Evolutionary conservation across 2,797 vertebrate species (phyloP).

Genomic region (Chanos chanos): DNA sequence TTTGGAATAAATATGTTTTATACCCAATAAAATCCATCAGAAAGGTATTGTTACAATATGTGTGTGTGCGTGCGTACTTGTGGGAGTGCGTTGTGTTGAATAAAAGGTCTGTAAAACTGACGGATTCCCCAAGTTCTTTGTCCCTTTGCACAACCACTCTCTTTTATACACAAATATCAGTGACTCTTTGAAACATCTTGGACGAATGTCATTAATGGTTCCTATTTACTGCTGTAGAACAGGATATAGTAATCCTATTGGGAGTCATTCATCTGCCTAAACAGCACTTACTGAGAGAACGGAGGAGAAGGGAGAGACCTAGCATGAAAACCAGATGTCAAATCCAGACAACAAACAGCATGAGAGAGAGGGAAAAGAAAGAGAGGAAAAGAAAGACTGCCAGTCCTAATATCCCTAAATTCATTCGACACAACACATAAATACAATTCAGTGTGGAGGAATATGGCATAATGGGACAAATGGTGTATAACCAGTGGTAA

Average conservation of each 20-base stretch:
- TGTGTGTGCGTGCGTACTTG: not conserved
- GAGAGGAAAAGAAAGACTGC: no score
- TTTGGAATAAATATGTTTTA: not conserved
- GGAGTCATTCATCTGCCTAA: conserved; percentile 21
- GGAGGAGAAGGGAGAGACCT: no score
- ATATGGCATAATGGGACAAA: no score
- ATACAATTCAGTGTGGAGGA: no score
- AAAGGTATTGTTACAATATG: not conserved
- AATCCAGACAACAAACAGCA: not conserved
- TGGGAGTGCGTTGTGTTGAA: not conserved
- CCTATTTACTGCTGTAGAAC: conserved; percentile 46
- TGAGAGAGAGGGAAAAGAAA: not conserved
- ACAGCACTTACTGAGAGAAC: no score
- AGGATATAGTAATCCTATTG: conserved; percentile 60
- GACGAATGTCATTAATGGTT: conserved; percentile 54
- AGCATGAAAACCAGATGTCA: no score
- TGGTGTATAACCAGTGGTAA: no score
- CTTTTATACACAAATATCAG: not conserved
- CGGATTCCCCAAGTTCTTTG: not conserved
- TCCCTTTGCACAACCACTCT: not conserved
- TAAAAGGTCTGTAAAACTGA: not conserved
- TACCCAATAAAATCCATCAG: conserved; percentile 4
- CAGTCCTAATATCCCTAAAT: no score
- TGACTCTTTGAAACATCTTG: conserved; percentile 50
- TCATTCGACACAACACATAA: no score